phyloP scores from a whole-genome alignment of 2,113 vertebrate species.

The Cinclus cinclus region DNA sequence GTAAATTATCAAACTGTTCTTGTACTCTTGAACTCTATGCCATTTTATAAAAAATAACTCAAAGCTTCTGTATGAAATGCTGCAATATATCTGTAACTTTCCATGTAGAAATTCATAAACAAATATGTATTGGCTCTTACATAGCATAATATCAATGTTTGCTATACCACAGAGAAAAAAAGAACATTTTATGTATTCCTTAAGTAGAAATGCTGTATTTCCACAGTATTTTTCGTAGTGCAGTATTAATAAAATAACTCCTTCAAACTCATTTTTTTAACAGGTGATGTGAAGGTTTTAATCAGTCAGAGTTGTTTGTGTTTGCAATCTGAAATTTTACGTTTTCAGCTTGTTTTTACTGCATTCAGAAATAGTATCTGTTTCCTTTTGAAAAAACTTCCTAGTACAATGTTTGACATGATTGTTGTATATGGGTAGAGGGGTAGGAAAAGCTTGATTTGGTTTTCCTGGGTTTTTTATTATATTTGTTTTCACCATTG shows the following conservation, averaged over 20 bases:
- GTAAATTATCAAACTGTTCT: conserved; percentile 70
- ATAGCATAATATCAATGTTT: neutral
- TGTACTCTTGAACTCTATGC: neutral
- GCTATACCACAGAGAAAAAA: neutral
- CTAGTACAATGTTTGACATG: neutral
- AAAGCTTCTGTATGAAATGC: neutral
- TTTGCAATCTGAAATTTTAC: neutral
- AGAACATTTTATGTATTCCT: neutral
- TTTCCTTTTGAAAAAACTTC: neutral
- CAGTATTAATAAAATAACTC: neutral
- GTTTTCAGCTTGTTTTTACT: neutral
- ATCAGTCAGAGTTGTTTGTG: neutral
- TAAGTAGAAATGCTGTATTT: neutral
- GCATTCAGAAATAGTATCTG: neutral
- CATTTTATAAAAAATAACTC: conserved; percentile 13
- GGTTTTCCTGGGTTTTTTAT: neutral
- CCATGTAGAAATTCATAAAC: neutral
- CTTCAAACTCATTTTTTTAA: neutral
- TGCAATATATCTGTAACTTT: neutral
- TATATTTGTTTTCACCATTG: neutral
- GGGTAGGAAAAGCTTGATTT: neutral
- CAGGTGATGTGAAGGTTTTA: neutral
- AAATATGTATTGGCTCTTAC: neutral
- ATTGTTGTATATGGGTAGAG: neutral
- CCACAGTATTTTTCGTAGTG: neutral